These are phyloP conservation scores for Stichopus horrens DNA, from an alignment of 53 echinoderm and acorn worm species.

Conservation along the genomic window DNA sequence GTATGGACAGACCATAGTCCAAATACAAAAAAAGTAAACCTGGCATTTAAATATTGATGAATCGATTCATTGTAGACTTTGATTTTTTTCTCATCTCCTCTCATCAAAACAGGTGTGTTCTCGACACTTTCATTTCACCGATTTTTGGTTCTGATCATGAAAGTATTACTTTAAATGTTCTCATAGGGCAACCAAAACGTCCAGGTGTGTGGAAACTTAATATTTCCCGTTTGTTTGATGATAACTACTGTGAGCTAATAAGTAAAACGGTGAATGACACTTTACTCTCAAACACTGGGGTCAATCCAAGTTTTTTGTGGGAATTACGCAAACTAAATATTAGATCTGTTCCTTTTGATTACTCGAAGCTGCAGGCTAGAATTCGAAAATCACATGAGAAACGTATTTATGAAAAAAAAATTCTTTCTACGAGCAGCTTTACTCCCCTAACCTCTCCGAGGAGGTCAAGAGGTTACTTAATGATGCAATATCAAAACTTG, in stretches of 20 bases:
- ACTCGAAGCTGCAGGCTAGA: background rate
- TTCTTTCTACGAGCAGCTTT: conserved; percentile 4
- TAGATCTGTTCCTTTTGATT: too few relatives aligned
- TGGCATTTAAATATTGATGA: background rate
- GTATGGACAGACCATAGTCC: background rate
- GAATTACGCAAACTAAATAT: conserved; percentile 5
- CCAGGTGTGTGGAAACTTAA: too few relatives aligned
- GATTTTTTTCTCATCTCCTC: background rate
- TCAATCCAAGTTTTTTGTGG: background rate
- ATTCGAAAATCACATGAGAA: too few relatives aligned
- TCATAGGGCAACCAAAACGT: too few relatives aligned
- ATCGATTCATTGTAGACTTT: conserved; percentile 21
- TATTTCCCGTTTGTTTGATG: too few relatives aligned
- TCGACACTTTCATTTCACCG: background rate
- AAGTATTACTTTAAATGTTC: too few relatives aligned
- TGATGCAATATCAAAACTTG: background rate
- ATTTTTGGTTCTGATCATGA: background rate
- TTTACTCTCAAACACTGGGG: background rate
- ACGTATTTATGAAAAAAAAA: background rate
- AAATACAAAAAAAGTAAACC: background rate
- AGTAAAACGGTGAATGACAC: too few relatives aligned
- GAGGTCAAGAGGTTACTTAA: too few relatives aligned
- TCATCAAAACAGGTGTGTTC: background rate
- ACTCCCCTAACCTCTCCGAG: too few relatives aligned
- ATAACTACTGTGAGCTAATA: too few relatives aligned